phyloP scores from a whole-genome alignment of 1,140 invertebrate genomes.

The Paraescarpia echinospica region DNA sequence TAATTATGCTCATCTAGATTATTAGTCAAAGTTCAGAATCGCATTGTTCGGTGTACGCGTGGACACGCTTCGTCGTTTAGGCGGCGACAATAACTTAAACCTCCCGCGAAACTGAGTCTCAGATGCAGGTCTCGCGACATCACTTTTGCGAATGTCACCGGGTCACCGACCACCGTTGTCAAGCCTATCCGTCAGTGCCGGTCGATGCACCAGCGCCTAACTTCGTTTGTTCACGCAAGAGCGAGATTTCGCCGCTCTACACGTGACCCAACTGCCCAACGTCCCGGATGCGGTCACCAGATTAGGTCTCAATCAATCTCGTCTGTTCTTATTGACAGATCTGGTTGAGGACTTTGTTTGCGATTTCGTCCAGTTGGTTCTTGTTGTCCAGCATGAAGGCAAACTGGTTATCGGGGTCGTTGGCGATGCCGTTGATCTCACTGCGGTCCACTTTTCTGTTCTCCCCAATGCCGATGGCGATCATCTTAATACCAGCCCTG shows the following conservation, averaged over 20 bases:
- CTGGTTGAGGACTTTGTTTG: slow-evolving; percentile 11
- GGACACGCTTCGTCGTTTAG: not conserved
- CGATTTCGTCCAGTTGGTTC: not conserved
- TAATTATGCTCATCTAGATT: slow-evolving; percentile 6
- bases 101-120: not conserved
- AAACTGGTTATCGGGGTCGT: slow-evolving; percentile 23
- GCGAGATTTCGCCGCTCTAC: not conserved
- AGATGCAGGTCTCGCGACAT: not conserved
- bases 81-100: not conserved
- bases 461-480: slow-evolving; percentile 24
- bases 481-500: slow-evolving; percentile 15
- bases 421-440: slow-evolving; percentile 26
- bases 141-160: not conserved
- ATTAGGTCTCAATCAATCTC: not conserved
- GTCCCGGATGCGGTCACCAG: not conserved
- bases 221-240: not conserved
- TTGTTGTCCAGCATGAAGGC: slow-evolving; percentile 8
- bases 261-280: not conserved
- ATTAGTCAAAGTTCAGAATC: not conserved
- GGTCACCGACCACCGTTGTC: not conserved
- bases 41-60: not conserved
- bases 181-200: not conserved
- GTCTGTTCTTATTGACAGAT: slow-evolving; percentile 11
- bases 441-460: slow-evolving; percentile 12
- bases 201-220: not conserved